Conservation (phyloP, 2,113 vertebrate genomes). For the Cebidichthys violaceus region DNA sequence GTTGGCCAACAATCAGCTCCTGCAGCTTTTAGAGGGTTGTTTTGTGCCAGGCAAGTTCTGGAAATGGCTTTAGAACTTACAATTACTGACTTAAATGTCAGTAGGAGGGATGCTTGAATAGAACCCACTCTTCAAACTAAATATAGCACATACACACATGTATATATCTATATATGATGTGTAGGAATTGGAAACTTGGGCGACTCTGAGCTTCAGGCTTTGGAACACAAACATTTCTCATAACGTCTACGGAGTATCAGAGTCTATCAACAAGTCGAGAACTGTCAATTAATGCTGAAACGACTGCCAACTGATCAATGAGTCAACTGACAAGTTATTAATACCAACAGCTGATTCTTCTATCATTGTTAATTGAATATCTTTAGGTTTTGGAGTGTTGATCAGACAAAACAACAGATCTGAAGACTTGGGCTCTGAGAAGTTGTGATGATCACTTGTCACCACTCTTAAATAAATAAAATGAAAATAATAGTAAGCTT, state of each 20-base stretch:
- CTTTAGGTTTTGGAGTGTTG: background rate
- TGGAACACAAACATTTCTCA: background rate
- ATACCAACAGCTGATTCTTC: background rate
- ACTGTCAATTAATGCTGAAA: background rate
- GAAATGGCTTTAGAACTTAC: conserved; percentile 55
- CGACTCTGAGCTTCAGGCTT: background rate
- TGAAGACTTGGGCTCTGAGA: background rate
- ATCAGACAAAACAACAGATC: background rate
- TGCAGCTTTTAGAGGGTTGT: conserved; percentile 50
- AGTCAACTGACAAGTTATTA: background rate
- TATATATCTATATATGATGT: background rate
- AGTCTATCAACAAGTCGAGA: background rate
- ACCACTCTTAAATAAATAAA: background rate
- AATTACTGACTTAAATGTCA: conserved; percentile 67
- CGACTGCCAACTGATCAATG: background rate
- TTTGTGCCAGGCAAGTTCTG: conserved; percentile 50
- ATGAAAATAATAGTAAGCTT: background rate
- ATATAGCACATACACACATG: background rate
- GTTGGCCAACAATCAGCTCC: conserved; percentile 41
- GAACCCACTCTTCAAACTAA: background rate
- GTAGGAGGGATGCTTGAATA: conserved; percentile 14
- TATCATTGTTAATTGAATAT: background rate
- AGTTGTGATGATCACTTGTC: background rate
- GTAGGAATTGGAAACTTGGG: background rate
- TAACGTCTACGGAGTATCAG: background rate